Evolutionary conservation across 2,797 vertebrate species (phyloP).

Genomic region (Crypturellus tataupa): DNA sequence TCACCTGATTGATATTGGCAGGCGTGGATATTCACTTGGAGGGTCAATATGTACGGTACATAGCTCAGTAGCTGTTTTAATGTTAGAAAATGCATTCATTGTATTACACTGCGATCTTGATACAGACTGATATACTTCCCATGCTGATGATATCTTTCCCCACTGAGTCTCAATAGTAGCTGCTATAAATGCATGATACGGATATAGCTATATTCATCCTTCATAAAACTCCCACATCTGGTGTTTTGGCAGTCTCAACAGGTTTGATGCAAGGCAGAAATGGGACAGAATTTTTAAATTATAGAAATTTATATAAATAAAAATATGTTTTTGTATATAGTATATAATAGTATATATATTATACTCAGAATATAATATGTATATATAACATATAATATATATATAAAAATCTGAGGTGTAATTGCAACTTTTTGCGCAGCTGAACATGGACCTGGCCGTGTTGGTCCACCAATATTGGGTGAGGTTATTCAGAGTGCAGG

Average conservation of each 20-base stretch:
- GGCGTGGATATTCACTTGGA: not conserved
- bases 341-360: too few species aligned
- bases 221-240: not conserved
- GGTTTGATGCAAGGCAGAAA: not conserved
- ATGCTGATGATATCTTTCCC: not conserved
- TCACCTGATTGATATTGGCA: not conserved
- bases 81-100: not conserved
- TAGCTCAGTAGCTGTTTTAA: not conserved
- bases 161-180: not conserved
- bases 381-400: too few species aligned
- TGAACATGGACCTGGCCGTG: not conserved
- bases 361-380: too few species aligned
- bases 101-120: not conserved
- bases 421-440: not conserved
- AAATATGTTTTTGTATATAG: too few species aligned
- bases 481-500: not conserved
- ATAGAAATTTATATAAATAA: too few species aligned
- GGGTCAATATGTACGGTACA: not conserved
- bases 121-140: not conserved
- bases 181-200: not conserved
- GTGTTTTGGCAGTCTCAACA: not conserved
- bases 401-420: not conserved
- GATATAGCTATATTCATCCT: not conserved
- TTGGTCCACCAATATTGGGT: not conserved
- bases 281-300: not conserved